Base-by-base conservation (phyloP, 2,888 invertebrate species). In the Cataglyphis albicans region DNA sequence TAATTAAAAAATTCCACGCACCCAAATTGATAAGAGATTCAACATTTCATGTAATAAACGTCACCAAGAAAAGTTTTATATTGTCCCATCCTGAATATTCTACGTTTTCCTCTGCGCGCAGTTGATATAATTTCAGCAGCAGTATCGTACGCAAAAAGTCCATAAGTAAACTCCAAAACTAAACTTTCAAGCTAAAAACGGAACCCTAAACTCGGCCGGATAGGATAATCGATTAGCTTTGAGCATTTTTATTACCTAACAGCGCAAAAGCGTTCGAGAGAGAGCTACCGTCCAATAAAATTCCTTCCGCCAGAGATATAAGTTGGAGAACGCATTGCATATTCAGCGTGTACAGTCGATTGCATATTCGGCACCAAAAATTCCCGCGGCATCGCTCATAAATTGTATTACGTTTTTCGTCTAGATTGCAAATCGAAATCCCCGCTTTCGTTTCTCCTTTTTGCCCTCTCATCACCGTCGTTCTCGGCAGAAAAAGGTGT, bases 291-390 rank as follows among this genome's bases (percentile, higher is more conserved):
- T 70, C 44, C 78, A 59, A 80, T 80, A 72, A 78, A 80, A 80
- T 35, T 80, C 72, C 78, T 80, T 64, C 65, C 72, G 70, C 21
- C 65, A 57, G 57, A 55, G 38, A 65, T 76, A 83, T 67, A 84
- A 75, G 82, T 88, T 81, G 64, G 52, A 29, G 48, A 88, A 83
- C 82, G 74, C 81, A 67, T 67, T 61, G 83, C 85, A 81, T 65
- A 73, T 88, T 83, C 84, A 63, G 72, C 76, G n/a, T 64, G 32
- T 57, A 64, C 55, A 18, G 44, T 21, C 21, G 57, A 72, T 82
- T 68, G 86, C 78, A 82, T 86, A 88, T 88, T 85, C 85, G 85
- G 61, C 63, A 72, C 55, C 75, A 81, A 84, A 84, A 84, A 83
- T 89, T 88, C 75, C 32, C 21, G 38, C 29, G 73, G 25, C 74